Evolutionary conservation across 2,113 vertebrate species (phyloP).

Genomic region (Channa argus): DNA sequence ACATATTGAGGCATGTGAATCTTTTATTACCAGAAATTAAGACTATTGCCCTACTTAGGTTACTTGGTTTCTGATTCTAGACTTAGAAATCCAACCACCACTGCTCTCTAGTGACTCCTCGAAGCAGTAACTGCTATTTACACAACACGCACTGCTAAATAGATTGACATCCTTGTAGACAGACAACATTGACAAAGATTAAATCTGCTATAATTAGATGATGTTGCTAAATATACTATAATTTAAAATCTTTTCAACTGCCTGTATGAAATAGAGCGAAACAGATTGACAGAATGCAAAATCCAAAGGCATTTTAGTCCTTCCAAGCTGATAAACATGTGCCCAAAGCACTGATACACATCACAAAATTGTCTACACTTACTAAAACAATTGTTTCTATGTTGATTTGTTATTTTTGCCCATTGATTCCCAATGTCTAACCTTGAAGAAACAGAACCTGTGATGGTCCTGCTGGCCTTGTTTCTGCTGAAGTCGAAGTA

Average conservation of each 20-base stretch:
- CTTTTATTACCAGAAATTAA: not conserved
- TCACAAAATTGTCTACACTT: too few species aligned
- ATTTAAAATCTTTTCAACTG: not conserved
- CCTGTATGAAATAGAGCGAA: not conserved
- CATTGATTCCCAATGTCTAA: conserved; percentile 59
- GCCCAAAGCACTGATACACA: too few species aligned
- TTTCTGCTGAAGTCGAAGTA: conserved; percentile 91
- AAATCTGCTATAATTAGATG: not conserved
- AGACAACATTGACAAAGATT: not conserved
- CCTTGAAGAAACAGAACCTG: conserved; percentile 92
- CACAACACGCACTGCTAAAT: not conserved
- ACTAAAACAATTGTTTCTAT: not conserved
- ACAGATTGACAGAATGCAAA: not conserved
- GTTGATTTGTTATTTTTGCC: not conserved
- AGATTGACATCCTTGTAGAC: not conserved
- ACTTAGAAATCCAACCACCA: conserved; percentile 26
- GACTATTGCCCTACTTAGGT: not conserved
- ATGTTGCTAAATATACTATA: not conserved
- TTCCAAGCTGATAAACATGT: not conserved
- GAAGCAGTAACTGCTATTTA: conserved; percentile 5
- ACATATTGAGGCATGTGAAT: not conserved
- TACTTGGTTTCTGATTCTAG: not conserved
- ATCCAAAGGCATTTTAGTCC: not conserved
- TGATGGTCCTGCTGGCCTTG: conserved; percentile 84
- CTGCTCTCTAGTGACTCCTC: conserved; percentile 70